Evolutionary conservation across 2,113 vertebrate species (phyloP).

Genomic region (Larimichthys polyactis): DNA sequence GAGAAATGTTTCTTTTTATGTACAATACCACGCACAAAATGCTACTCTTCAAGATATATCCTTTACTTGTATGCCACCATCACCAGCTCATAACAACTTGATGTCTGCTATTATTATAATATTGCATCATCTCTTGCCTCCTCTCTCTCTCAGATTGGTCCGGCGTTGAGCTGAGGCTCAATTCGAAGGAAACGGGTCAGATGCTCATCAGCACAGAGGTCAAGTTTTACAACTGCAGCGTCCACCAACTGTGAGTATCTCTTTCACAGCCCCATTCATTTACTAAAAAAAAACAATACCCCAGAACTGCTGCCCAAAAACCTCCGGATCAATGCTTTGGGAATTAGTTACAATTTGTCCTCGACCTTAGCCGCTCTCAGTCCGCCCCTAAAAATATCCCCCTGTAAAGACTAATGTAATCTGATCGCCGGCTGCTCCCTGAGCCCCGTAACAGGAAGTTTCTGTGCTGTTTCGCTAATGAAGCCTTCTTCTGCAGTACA

Average conservation of each 20-base stretch:
- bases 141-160: constrained; percentile 90
- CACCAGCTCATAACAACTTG: neutral
- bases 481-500: constrained; percentile 46
- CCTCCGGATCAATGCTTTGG: constrained; percentile 54
- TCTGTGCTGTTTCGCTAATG: constrained; percentile 50
- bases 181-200: constrained; percentile 94
- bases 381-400: constrained; percentile 63
- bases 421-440: constrained; percentile 65
- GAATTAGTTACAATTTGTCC: constrained; percentile 63
- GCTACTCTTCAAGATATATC: neutral
- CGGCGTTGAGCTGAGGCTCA: constrained; percentile 92
- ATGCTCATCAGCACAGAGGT: constrained; percentile 98
- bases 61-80: neutral
- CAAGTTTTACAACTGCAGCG: constrained; percentile 99
- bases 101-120: neutral
- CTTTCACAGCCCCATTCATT: constrained; percentile 6
- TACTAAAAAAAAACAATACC: constrained; percentile 9
- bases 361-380: constrained; percentile 36
- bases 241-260: constrained; percentile 94
- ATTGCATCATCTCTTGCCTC: constrained; percentile 18
- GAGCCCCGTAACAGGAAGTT: constrained; percentile 50
- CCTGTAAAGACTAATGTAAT: constrained; percentile 64
- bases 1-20: neutral
- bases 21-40: neutral
- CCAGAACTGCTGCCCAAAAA: constrained; percentile 17